Evolutionary conservation across 2,888 invertebrate genomes (phyloP).

Genomic region (Conchocele bisecta): DNA sequence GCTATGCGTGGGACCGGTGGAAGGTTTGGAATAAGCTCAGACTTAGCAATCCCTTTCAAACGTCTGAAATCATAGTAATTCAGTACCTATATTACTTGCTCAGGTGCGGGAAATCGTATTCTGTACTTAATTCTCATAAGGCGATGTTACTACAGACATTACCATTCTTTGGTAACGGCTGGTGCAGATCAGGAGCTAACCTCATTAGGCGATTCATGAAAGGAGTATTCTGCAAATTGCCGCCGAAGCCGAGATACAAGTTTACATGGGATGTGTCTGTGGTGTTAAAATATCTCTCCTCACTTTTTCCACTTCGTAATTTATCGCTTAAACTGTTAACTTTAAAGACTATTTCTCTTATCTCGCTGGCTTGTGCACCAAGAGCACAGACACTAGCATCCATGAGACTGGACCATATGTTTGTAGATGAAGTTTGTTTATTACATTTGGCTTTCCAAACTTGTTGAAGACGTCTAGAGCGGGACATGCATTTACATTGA

Average conservation of each 20-base stretch:
- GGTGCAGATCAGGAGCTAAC: conserved; percentile 16
- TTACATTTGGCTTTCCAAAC: conserved; percentile 11
- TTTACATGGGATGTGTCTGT: conserved; percentile 36
- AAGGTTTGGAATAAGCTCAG: not conserved
- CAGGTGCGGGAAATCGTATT: conserved; percentile 3
- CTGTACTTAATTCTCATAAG: conserved; percentile 33
- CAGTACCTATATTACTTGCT: conserved; percentile 1
- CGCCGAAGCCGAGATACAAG: conserved; percentile 22
- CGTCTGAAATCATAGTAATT: not conserved
- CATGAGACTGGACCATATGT: conserved; percentile 25
- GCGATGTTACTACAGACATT: conserved; percentile 38
- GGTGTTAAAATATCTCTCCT: conserved; percentile 20
- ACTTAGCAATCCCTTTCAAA: not conserved
- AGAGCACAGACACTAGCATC: conserved; percentile 29
- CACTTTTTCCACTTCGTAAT: conserved; percentile 5
- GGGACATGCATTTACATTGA: conserved; percentile 16
- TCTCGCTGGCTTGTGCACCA: conserved; percentile 23
- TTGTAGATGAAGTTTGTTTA: conserved; percentile 3
- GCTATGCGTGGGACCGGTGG: conserved; percentile 6
- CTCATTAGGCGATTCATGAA: conserved; percentile 40
- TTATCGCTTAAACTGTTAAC: conserved; percentile 37
- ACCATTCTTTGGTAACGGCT: conserved; percentile 15
- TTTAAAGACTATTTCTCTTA: conserved; percentile 26
- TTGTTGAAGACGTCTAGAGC: conserved; percentile 11
- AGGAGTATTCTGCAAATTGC: conserved; percentile 17